Evolutionary conservation across 2,113 vertebrate species (phyloP).

Genomic region (Siphamia tubifer): DNA sequence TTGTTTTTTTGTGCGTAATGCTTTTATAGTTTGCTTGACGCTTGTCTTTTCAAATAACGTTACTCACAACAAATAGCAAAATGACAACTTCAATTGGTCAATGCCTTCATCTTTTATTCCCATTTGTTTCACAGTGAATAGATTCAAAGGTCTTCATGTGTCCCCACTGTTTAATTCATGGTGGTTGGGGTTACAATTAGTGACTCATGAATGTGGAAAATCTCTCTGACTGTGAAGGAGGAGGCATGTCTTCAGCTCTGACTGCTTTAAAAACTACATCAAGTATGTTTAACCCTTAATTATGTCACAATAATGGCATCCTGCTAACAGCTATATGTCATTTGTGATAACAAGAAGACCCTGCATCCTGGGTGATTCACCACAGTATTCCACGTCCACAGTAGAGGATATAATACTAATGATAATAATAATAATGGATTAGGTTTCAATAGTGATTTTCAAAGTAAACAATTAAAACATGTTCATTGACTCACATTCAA

Average conservation of each 20-base stretch:
- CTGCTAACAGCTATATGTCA: neutral
- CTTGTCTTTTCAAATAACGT: constrained; percentile 12
- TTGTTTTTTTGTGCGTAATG: neutral
- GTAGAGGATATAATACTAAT: too few species aligned
- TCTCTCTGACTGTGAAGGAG: neutral
- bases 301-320: neutral
- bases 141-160: neutral
- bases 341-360: too few species aligned
- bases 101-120: neutral
- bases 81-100: neutral
- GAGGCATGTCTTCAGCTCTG: neutral
- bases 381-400: neutral
- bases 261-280: constrained; percentile 8
- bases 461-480: too few species aligned
- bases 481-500: too few species aligned
- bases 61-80: constrained; percentile 10
- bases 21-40: neutral
- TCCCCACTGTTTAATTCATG: constrained; percentile 19
- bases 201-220: constrained; percentile 46
- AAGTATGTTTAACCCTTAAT: constrained; percentile 16
- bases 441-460: too few species aligned
- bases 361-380: too few species aligned
- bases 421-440: too few species aligned
- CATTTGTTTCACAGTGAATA: constrained; percentile 4
- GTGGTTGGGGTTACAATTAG: constrained; percentile 26